Evolutionary conservation across 2,113 vertebrate genomes (phyloP), one percentile per base, ranked within the genome.

Genomic region (Aphyosemion australe): DNA sequence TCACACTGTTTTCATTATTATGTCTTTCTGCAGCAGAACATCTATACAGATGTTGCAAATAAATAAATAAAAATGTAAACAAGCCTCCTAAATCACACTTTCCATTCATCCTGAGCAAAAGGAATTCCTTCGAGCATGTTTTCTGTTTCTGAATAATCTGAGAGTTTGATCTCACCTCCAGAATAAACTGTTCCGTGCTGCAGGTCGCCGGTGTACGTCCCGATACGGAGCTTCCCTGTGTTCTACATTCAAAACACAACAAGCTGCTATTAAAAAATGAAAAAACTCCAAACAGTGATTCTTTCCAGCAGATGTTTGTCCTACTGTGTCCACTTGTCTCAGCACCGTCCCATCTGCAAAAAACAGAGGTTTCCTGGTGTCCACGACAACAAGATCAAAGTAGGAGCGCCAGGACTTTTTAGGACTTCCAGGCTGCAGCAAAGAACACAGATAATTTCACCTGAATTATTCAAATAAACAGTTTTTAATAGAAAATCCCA

Each of bases 321-420:
- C 53, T 79, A 95, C 95, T 61, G 74, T 94, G 89, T 94, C 91
- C 16, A 97, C 94, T 87, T 95, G 93, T 77, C 94, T 93, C 63
- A 95, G 90, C 41, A 95, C 94, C 0, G 89, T 95, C 20, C 94
- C 94, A 37, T 93, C 94, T 0, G 77, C 92, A 1, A 96, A 97
- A 83, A 95, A 95, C 62, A 89, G 68, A 0, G 95, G 94, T 65
- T 96, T 96, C 64, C 85, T 90, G 0, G 93, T 94, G 64, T 97
- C 94, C 64, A 97, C 95, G 26, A 96, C 90, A 0, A 94, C 87
- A 43, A 95, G 89, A 78, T 95, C 92, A 0, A 96, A 96, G 69
- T 78, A 96, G 47, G 92, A 88, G 12, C 86, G 90, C 95, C 94
- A 95, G 5, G 87, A 59, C 1, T 21, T 76, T 42, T 54, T 84